Evolutionary conservation across 2,797 vertebrate genomes (phyloP).

Genomic region (Sus cebifrons): DNA sequence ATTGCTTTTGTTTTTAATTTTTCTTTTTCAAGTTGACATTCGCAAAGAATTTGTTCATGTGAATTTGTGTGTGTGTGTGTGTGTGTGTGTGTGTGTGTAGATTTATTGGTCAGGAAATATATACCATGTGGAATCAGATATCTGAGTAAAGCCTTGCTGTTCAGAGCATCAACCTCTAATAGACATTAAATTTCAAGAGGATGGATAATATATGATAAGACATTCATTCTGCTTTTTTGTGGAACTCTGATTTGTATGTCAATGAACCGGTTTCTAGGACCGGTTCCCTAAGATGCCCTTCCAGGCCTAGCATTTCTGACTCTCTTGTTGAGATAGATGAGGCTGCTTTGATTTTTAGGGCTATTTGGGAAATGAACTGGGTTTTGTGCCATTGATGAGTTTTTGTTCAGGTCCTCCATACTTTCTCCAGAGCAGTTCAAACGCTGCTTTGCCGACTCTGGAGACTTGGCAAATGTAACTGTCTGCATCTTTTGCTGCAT

Average conservation of each 20-base stretch:
- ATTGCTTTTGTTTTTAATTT: conserved; percentile 14
- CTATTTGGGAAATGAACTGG: neutral
- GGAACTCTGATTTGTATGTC: neutral
- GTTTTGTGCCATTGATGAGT: neutral
- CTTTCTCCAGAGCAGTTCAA: conserved; percentile 65
- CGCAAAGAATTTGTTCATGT: conserved; percentile 22
- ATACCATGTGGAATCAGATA: neutral
- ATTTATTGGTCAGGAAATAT: conserved; percentile 6
- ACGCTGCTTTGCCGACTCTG: conserved; percentile 50
- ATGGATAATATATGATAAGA: neutral
- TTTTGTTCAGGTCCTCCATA: neutral
- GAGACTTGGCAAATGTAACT: conserved; percentile 69
- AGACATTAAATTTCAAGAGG: neutral
- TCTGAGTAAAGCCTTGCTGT: neutral
- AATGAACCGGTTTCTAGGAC: neutral
- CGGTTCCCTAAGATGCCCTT: neutral
- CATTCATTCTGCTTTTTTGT: neutral
- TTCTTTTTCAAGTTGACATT: conserved; percentile 23
- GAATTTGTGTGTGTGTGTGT: neutral
- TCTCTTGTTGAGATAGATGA: neutral
- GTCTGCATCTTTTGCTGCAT: conserved; percentile 49
- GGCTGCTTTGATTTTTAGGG: neutral
- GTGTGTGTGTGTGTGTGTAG: neutral
- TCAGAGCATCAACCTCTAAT: neutral
- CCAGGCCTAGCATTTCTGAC: neutral